These are phyloP conservation scores for Metellina segmentata DNA, from an alignment of 2,888 invertebrate species.

Conservation along the genomic window DNA sequence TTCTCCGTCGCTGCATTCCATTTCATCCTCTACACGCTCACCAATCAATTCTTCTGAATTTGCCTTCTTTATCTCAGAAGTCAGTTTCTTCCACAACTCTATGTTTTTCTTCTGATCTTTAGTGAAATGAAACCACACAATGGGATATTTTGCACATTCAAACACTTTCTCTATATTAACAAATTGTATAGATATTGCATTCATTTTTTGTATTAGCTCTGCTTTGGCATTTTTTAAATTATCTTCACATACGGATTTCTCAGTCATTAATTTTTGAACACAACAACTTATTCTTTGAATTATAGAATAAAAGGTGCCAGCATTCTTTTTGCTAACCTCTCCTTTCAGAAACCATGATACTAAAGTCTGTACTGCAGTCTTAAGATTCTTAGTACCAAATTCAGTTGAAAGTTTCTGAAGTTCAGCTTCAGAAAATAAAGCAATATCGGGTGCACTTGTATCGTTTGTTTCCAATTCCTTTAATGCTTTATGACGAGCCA, in stretches of 20 bases:
- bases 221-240: constrained; percentile 92
- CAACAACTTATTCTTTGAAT: constrained; percentile 95
- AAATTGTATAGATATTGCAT: constrained; percentile 94
- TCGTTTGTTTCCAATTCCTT: constrained; percentile 86
- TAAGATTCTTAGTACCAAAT: constrained; percentile 85
- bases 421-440: constrained; percentile 91
- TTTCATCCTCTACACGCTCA: constrained; percentile 89
- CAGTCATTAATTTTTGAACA: constrained; percentile 90
- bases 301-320: constrained; percentile 96
- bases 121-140: constrained; percentile 99
- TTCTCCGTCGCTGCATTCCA: constrained; percentile 92
- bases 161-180: constrained; percentile 99
- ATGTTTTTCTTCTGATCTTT: constrained; percentile 99
- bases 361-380: constrained; percentile 86
- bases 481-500: constrained; percentile 88
- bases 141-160: constrained; percentile 96
- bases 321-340: constrained; percentile 94
- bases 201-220: constrained; percentile 90
- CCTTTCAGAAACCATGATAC: constrained; percentile 96
- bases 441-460: constrained; percentile 87
- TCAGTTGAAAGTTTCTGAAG: constrained; percentile 87
- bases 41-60: constrained; percentile 86
- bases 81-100: constrained; percentile 98
- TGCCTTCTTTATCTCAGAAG: constrained; percentile 88
- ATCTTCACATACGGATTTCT: constrained; percentile 94